Conservation (phyloP, 2,113 vertebrate species). For the Phalacrocorax carbo region DNA sequence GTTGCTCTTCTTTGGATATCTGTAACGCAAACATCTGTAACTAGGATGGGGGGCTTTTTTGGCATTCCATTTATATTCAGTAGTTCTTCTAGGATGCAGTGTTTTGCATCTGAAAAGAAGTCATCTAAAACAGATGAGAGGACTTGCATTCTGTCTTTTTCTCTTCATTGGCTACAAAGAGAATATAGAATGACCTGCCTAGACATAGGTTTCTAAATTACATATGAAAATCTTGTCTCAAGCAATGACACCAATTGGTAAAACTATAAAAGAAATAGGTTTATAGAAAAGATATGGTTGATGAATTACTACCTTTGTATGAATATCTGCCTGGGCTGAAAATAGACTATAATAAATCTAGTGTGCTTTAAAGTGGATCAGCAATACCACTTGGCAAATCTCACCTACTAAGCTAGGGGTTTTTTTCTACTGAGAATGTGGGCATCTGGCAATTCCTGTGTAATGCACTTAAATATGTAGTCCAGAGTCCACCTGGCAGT, state of each 20-base stretch:
- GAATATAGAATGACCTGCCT: neutral
- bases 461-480: neutral
- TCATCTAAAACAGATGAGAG: neutral
- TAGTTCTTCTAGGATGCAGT: neutral
- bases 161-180: neutral
- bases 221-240: neutral
- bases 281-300: neutral
- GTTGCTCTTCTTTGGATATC: neutral
- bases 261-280: neutral
- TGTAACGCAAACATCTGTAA: neutral
- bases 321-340: neutral
- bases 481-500: neutral
- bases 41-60: neutral
- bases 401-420: neutral
- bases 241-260: neutral
- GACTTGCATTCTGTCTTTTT: neutral
- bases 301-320: neutral
- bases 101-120: neutral
- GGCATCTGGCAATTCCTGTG: neutral
- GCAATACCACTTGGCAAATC: neutral
- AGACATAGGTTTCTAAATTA: neutral
- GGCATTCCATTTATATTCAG: neutral
- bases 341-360: neutral
- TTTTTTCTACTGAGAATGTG: neutral
- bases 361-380: neutral